Base-by-base conservation (phyloP, 2,797 vertebrate genomes). In the Leuciscus waleckii region DNA sequence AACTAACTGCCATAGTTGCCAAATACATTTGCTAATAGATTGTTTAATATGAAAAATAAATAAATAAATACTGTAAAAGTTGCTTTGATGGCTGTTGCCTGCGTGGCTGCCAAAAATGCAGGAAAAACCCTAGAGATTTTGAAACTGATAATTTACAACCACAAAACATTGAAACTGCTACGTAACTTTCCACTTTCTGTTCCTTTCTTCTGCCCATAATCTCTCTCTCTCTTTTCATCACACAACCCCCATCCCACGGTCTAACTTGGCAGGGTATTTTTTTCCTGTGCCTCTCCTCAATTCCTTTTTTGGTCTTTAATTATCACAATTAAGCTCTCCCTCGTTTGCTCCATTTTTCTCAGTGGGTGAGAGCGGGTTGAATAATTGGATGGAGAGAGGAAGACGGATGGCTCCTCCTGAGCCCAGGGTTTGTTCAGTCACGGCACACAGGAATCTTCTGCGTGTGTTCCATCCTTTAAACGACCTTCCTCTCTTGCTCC, bases 281-380 rank as follows among this genome's bases (percentile, higher is more conserved):
- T 14, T 79, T 85, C 82, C 80, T 83, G 16, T 87, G 86, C 88
- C 89, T 88, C 56, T 90, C 86, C 35, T 77, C 56, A 2, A 56
- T 74, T 79, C 84, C 83, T n/a, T 90, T 91, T 91, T 90, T 84
- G 68, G 87, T 88, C 90, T 90, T 93, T 93, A 94, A 93, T 94
- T 93, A 91, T 87, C 87, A 89, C 92, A 93, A 94, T 94, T 92
- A 92, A 89, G 82, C 90, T 91, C 91, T 93, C 89, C 69, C 85
- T 88, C 89, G 77, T 86, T 32, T 54, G 73, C 73, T 79, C 79
- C 79, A 82, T 79, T 89, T 82, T 86, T 84, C 88, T 89, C 88
- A 54, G 86, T 79, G 89, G 84, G 75, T 58, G 78, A 90, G 92
- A 90, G 89, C 70, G 84, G 85, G 89, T 75, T 89, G 88, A 90